Base-by-base conservation (phyloP, 2,113 vertebrate species). In the Carollia perspicillata region DNA sequence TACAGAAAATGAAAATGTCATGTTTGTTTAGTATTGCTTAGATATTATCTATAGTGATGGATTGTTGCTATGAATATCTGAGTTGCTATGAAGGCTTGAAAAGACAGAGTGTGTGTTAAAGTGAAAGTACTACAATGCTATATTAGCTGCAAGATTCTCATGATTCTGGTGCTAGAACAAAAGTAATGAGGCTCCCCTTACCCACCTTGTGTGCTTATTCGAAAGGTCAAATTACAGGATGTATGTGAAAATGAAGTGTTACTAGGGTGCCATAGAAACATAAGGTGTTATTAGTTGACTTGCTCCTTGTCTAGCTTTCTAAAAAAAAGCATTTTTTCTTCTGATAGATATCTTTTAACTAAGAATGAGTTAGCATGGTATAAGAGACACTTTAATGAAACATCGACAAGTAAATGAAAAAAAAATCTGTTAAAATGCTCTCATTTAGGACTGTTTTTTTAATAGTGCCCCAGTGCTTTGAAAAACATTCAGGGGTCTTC, bases 1-100 rank as follows among this genome's bases (percentile, higher is more conserved):
- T 55, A 74, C 18, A 78, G 13, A 89, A 79, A 93, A 89, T 63
- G 49, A 91, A 94, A 94, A 86, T 42, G 23, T 44, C 65, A 58
- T 66, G 63, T 90, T 96, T 85, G 65, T 94, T 78, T 51, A 94
- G 20, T 83, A 40, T 28, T 83, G 37, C 42, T 87, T 78, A 96
- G 85, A 65, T 86, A 79, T 86, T 91, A 93, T 71, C 35, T 89
- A 65, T 89, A 51, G 55, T 86, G 49, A 83, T 53, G 49, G 65
- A 86, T 86, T 78, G 18, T 94, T 94, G 68, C 89, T 84, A 89
- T 81, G 69, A 95, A 51, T 94, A 79, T 75, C 77, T 81, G 17
- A 84, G n/a, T 84, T 90, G 42, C 47, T 63, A 28, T 85, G 51
- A 94, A 87, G 72, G 68, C 65, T 89, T 80, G 17, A 84, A 92